Evolutionary conservation across 2,113 vertebrate genomes (phyloP), one percentile per base, ranked within the genome.

Genomic region (human (Homo sapiens)): DNA sequence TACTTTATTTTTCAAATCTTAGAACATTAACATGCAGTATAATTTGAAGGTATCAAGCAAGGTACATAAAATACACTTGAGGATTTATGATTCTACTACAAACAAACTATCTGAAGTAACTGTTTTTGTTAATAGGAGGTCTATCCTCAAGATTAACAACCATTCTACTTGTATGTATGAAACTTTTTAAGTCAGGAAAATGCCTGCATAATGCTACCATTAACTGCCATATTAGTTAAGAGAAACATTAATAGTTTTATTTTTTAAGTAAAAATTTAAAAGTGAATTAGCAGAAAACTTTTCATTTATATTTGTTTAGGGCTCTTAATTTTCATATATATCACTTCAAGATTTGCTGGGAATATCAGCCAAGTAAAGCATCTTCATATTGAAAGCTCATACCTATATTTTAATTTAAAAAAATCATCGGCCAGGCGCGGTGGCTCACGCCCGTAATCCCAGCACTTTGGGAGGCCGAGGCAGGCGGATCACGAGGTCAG

Each of bases 231-330:
- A 68, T 50, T 66, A 82, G 10, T 93, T 72, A 66, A 59, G 23
- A 90, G 22, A 94, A 96, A 82, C 23, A 96, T 22, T 80, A 94
- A 66, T 61, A 90, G 81, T 23, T 73, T 93, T 68, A 76, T 70
- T 89, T 90, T 91, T 83, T 50, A 16, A 91, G n/a, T 78, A 64
- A 91, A 79, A 96, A 84, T 75, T 94, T 87, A 97, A 8, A 95
- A 30, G 8, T 93, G 1, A 25, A 86, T 40, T 84, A 73, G 59
- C 43, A 94, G 11, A 75, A 92, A 93, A 57, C 50, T 50, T 22
- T 76, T 76, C 38, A 89, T 38, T 55, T 40, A 48, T 70, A 78
- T 57, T 30, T 40, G 35, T 61, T 93, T 75, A 32, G 40, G 88
- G 32, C 18, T 94, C 55, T 87, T 82, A 93, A 93, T 92, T 96